Percentiles rank a stretch among this genome's conserved stretches.
phyloP scores from a whole-genome alignment of 2,888 invertebrate species.

The Chloromyia formosa region DNA sequence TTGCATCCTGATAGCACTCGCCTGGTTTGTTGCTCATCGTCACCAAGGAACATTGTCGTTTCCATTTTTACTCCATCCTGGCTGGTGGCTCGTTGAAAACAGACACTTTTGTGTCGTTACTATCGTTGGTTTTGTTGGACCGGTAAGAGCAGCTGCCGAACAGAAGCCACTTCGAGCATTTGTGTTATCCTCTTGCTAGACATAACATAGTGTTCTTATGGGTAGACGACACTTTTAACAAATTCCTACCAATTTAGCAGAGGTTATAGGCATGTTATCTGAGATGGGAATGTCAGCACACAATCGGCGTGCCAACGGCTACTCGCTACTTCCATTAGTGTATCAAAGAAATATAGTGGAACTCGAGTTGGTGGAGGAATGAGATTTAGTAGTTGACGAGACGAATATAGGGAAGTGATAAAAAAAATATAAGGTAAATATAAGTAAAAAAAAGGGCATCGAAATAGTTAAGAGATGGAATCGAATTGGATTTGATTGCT shows the following conservation, averaged over 20 bases:
- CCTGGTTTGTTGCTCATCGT: slow-evolving; percentile 19
- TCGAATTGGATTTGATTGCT: too few species aligned
- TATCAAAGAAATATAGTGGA: neutral
- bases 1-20: neutral
- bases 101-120: slow-evolving; percentile 14
- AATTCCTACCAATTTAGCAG: slow-evolving; percentile 42
- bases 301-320: slow-evolving; percentile 30
- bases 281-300: slow-evolving; percentile 40
- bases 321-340: slow-evolving; percentile 37
- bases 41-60: slow-evolving; percentile 22
- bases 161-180: slow-evolving; percentile 21
- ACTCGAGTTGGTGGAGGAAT: neutral
- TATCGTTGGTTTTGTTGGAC: neutral
- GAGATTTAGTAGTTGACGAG: neutral
- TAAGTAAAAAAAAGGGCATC: too few species aligned
- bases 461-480: too few species aligned
- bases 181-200: slow-evolving; percentile 32
- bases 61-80: slow-evolving; percentile 9
- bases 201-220: slow-evolving; percentile 32
- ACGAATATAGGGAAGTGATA: too few species aligned
- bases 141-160: neutral
- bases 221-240: slow-evolving; percentile 42
- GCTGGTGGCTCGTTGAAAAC: neutral
- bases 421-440: too few species aligned
- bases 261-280: slow-evolving; percentile 42